Evolutionary conservation across 2,113 vertebrate genomes (phyloP).

Genomic region (Isichthys henryi): DNA sequence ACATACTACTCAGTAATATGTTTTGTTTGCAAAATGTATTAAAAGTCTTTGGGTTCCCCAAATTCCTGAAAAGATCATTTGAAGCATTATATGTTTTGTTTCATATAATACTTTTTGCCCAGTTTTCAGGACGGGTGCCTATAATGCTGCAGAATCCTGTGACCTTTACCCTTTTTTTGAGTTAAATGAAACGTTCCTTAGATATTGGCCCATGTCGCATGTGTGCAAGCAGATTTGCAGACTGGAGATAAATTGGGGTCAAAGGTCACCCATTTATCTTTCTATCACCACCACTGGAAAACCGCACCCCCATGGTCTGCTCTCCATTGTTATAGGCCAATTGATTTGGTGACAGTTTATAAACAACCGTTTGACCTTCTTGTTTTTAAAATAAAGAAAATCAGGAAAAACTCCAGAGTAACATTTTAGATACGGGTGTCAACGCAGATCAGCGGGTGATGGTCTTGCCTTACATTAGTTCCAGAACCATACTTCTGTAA

Average conservation of each 20-base stretch:
- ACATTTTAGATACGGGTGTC: background rate
- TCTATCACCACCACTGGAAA: background rate
- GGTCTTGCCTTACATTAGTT: no score
- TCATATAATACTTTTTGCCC: background rate
- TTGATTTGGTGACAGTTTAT: background rate
- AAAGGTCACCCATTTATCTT: background rate
- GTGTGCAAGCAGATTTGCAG: background rate
- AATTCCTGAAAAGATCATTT: background rate
- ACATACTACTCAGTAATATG: background rate
- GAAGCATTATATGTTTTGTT: background rate
- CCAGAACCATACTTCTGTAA: no score
- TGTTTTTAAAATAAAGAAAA: background rate
- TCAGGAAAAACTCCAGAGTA: background rate
- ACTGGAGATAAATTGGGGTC: background rate
- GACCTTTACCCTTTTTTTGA: background rate
- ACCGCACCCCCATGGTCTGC: background rate
- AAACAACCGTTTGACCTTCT: background rate
- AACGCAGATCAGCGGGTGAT: background rate
- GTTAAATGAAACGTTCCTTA: background rate
- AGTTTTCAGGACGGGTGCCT: background rate
- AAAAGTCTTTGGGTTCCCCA: background rate
- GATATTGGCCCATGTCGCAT: background rate
- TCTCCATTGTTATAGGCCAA: background rate
- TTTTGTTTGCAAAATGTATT: background rate
- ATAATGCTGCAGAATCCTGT: background rate